phyloP scores from a whole-genome alignment of 2,113 vertebrate species.

The Cynoglossus semilaevis region DNA sequence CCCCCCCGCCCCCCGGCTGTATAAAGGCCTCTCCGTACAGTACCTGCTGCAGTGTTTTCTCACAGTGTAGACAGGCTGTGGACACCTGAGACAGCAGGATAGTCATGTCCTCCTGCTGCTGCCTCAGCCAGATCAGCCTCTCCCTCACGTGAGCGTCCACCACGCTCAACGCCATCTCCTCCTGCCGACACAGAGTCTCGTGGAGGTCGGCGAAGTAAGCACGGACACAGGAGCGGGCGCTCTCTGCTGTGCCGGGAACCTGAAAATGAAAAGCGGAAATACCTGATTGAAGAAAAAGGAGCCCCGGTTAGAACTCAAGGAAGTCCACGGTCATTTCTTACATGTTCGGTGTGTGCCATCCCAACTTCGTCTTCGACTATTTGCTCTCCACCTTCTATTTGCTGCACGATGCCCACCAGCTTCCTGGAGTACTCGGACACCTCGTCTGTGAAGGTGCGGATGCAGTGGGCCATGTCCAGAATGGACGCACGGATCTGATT shows the following conservation, averaged over 20 bases:
- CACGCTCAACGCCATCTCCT: conserved; percentile 98
- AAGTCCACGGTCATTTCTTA: conserved; percentile 52
- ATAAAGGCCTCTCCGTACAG: too few relatives aligned
- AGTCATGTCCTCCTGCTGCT: conserved; percentile 99
- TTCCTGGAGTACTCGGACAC: conserved; percentile 98
- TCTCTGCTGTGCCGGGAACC: conserved; percentile 95
- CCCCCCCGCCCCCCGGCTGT: too few relatives aligned
- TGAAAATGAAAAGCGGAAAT: conserved; percentile 35
- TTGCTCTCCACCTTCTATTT: conserved; percentile 97
- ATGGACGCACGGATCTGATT: conserved; percentile 98
- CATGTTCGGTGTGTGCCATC: conserved; percentile 96
- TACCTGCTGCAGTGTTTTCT: conserved; percentile 98
- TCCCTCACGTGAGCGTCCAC: conserved; percentile 96
- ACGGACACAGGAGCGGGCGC: conserved; percentile 93
- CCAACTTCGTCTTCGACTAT: conserved; percentile 94
- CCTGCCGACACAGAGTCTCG: conserved; percentile 95
- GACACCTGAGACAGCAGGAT: conserved; percentile 96
- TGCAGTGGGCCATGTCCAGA: conserved; percentile 98
- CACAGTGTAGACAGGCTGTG: conserved; percentile 96
- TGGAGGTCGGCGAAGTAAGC: conserved; percentile 97
- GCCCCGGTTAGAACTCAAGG: neutral
- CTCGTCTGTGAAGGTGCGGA: conserved; percentile 96
- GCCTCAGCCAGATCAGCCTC: conserved; percentile 94
- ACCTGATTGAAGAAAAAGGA: neutral
- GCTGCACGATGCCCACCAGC: conserved; percentile 93